Evolutionary conservation across 2,888 invertebrate genomes (phyloP), one percentile per base, ranked within the genome.

Genomic region (Caradrina clavipalpis): DNA sequence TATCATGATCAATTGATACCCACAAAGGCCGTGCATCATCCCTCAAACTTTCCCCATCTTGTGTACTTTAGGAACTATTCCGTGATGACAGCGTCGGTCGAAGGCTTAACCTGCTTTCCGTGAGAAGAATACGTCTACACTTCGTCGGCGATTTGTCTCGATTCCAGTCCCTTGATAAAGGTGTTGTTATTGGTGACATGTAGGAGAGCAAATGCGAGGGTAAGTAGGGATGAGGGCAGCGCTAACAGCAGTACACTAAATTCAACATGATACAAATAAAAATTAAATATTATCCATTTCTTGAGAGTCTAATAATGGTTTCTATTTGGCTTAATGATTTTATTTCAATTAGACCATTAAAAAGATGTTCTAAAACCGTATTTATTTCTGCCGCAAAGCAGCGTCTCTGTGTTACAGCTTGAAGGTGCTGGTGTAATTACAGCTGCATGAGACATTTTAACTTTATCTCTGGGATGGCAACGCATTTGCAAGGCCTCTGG

Each of bases 61-160:
- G 61, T 80, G 49, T 67, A 65, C 76, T 80, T 82, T 70, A 19
- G 17, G 11, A 68, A 82, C 64, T 60, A 15, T 21, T 51, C 45
- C 83, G 80, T 82, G 79, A 69, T 80, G 66, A 65, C 76, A 45
- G 49, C 53, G 15, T n/a, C 47, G 49, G 64, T 59, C 50, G 17
- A 35, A 55, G 65, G 82, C 58, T 80, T 82, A 79, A 70, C 80
- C 82, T 82, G 67, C 26, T 62, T 81, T 62, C n/a, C 62, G 53
- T 67, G 49, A 58, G 21, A 13, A 58, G 67, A 55, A 62, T 45
- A 58, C 26, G 21, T 49, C 59, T 22, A 55, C 55, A 79, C 17
- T 57, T 60, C 67, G n/a, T 45, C 19, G 22, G 10, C 13, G 17
- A 55, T 69, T 56, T 65, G 19, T 58, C 22, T 22, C 1, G 15